Base-by-base conservation (phyloP, 2,888 invertebrate genomes). In the Euplexia lucipara region DNA sequence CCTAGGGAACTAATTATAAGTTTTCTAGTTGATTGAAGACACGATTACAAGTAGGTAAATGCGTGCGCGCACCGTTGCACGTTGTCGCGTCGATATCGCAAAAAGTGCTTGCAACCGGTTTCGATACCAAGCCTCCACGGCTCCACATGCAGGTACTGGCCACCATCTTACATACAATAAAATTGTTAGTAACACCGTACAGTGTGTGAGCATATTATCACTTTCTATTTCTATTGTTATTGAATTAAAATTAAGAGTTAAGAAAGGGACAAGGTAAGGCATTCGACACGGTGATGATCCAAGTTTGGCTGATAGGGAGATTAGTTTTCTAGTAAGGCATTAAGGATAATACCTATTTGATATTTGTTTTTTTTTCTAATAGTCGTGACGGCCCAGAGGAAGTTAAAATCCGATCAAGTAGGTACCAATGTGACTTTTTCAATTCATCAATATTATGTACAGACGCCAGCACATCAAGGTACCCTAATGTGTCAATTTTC, bases 31-130 rank as follows among this genome's bases (percentile, higher is more conserved):
- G 35, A 67, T 51, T 68, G 16, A 39, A 37, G 41, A 48, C 34
- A 35, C 10, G 3, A 54, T 26, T 26, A 26, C 26, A 12, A 41
- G 49, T 41, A 5, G 26, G 4, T 20, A 18, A 70, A 57, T 56
- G 48, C 67, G 41, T 67, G 67, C 16, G 41, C 39, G 32, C 42
- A 59, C 71, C 53, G 54, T 60, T 70, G 30, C 48, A 44, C 18
- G 49, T 20, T 63, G 60, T 70, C 52, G 47, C 49, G 58, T 49
- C 34, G 57, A 52, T 60, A 71, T 67, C 51, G 66, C 69, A 75
- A 74, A 78, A 75, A 78, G 30, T 48, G 49, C 35, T 53, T 37
- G 45, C 54, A 70, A 78, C 78, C 68, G 74, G 78, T 78, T 74
- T 48, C 45, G 44, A 59, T 62, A 73, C 34, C 57, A 57, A 54